A percentile compares a stretch with the other conserved stretches of the same genome.
Evolutionary conservation across 2,888 invertebrate genomes (phyloP).

Genomic region (Anticlea derivata): DNA sequence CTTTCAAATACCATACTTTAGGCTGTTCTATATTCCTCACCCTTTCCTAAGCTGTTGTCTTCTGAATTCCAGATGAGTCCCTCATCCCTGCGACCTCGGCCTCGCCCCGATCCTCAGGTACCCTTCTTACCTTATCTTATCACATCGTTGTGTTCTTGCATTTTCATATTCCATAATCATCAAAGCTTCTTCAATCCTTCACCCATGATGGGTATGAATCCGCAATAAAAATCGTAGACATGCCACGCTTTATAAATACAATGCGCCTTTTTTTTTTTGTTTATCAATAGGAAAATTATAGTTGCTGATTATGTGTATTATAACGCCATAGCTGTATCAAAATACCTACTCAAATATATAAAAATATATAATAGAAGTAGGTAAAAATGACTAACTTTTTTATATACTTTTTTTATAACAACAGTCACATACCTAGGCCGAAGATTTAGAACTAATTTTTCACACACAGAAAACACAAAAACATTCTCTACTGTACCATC

Average conservation of each 20-base stretch:
- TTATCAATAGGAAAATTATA: no score
- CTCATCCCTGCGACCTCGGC: constrained; percentile 79
- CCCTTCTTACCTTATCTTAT: constrained; percentile 44
- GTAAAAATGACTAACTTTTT: no score
- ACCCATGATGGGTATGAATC: background rate
- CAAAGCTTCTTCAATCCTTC: background rate
- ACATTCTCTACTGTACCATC: background rate
- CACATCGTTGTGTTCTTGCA: constrained; percentile 43
- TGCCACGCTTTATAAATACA: no score
- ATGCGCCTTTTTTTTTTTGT: no score
- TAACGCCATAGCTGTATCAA: no score
- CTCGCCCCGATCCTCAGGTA: constrained; percentile 83
- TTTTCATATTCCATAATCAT: background rate
- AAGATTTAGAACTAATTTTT: no score
- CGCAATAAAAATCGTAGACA: no score
- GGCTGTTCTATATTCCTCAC: constrained; percentile 55
- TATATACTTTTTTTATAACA: no score
- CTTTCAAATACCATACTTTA: constrained; percentile 25
- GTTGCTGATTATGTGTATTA: no score
- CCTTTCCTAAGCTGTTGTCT: constrained; percentile 78
- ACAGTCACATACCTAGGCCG: no score
- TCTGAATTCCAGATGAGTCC: constrained; percentile 84
- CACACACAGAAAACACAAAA: background rate
- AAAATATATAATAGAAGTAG: no score
- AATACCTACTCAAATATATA: no score